Percentiles rank a stretch among this genome's conserved stretches.
These are phyloP conservation scores for Syndactyla subalaris DNA, from an alignment of 2,797 vertebrate species.

Conservation along the genomic window DNA sequence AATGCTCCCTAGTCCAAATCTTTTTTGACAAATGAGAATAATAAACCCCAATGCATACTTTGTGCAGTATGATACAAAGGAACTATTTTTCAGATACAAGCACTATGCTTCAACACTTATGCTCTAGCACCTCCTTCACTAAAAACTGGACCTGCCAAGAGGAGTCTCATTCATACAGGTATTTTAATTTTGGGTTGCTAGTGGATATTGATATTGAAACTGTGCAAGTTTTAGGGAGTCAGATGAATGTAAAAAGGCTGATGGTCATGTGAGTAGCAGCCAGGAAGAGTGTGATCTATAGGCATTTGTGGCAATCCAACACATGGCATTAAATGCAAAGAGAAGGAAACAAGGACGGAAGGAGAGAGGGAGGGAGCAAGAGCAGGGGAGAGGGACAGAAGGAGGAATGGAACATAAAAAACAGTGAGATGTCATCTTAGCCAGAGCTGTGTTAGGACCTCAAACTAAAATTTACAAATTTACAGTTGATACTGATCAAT, in stretches of 20 bases:
- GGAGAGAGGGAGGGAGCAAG: not conserved
- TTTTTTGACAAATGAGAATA: not conserved
- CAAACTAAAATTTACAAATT: not conserved
- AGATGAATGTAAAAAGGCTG: not conserved
- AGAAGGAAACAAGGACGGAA: not conserved
- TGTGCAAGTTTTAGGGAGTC: not conserved
- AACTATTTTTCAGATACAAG: not conserved
- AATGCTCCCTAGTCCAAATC: not conserved
- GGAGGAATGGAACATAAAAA: not conserved
- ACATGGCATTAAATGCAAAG: not conserved
- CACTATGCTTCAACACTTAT: not conserved
- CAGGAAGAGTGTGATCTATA: not conserved
- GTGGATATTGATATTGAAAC: not conserved
- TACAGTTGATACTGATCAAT: not conserved
- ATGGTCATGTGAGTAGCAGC: not conserved
- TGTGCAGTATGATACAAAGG: not conserved
- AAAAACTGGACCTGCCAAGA: not conserved
- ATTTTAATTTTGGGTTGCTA: not conserved
- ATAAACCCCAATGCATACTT: not conserved
- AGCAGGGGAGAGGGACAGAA: not conserved
- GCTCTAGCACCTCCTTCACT: not conserved
- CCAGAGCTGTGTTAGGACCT: not conserved
- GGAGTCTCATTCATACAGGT: not conserved
- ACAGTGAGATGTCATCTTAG: not conserved
- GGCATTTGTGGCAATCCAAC: not conserved